phyloP scores from a whole-genome alignment of 1,140 invertebrate genomes.

The Anoplophora glabripennis region DNA sequence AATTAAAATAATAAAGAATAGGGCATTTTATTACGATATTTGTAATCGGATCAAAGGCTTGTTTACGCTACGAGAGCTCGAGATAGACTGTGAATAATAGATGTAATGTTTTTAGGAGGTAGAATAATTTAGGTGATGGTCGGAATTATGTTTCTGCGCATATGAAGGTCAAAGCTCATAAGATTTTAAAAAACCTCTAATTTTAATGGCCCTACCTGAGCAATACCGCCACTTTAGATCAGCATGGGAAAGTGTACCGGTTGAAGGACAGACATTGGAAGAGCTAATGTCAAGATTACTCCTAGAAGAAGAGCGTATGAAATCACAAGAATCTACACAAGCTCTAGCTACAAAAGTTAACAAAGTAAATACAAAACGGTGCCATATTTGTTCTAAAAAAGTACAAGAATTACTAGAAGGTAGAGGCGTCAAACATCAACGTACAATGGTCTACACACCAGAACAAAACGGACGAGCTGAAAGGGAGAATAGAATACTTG shows the following conservation, averaged over 20 bases:
- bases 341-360: conserved; percentile 1
- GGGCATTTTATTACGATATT: no score
- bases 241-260: conserved; percentile 38
- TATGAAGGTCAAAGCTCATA: no score
- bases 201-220: conserved; percentile 39
- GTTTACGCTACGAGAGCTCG: no score
- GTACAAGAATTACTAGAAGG: no score
- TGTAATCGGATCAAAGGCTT: no score
- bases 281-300: conserved; percentile 40
- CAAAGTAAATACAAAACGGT: neutral
- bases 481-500: conserved; percentile 46
- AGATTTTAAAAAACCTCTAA: no score
- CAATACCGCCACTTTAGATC: conserved; percentile 36
- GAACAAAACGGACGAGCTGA: conserved; percentile 54
- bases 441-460: conserved; percentile 47
- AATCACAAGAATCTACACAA: conserved; percentile 20
- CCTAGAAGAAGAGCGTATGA: conserved; percentile 40
- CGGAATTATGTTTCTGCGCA: no score
- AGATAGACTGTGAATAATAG: no score
- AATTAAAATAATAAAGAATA: no score
- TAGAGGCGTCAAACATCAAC: no score
- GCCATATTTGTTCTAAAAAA: neutral
- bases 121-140: no score
- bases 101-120: no score
- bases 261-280: conserved; percentile 37